A percentile compares a stretch with the other conserved stretches of the same genome.
These are phyloP conservation scores for Coboldia fuscipes DNA, from an alignment of 1,140 invertebrate species.

Conservation along the genomic window DNA sequence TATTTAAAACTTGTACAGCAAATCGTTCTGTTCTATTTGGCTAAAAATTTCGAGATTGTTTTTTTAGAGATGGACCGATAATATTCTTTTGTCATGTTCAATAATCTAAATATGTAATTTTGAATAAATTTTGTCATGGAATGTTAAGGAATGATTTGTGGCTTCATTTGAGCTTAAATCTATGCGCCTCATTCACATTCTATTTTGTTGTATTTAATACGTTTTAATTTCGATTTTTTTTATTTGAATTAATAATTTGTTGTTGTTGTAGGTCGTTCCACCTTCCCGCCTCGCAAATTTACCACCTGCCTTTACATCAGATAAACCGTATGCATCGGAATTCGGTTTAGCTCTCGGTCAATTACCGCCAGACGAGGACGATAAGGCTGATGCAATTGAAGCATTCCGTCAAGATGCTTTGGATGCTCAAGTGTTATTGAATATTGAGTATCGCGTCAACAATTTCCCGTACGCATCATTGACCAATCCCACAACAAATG, in stretches of 20 bases:
- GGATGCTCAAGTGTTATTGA: constrained; percentile 46
- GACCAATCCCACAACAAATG: constrained; percentile 41
- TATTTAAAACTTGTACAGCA: neutral
- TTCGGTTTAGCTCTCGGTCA: constrained; percentile 64
- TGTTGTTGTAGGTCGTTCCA: constrained; percentile 18
- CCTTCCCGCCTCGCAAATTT: constrained; percentile 46
- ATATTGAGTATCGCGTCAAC: constrained; percentile 38
- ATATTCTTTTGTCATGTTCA: no score
- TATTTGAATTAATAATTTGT: neutral
- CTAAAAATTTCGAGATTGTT: no score
- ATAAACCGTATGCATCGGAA: constrained; percentile 67
- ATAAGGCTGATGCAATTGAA: constrained; percentile 48
- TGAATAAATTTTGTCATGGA: no score
- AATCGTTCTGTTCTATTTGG: no score
- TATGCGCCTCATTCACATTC: no score
- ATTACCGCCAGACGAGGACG: constrained; percentile 69
- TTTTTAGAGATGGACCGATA: no score
- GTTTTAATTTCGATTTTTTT: no score
- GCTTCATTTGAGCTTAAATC: no score
- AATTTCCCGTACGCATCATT: constrained; percentile 48
- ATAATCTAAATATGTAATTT: no score
- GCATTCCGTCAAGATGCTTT: constrained; percentile 41
- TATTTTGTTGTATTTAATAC: no score
- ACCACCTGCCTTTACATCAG: constrained; percentile 49
- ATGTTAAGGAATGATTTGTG: no score